Evolutionary conservation across 2,797 vertebrate species (phyloP), one percentile per base, ranked within the genome.

Genomic region (Hafferia zeledoni): DNA sequence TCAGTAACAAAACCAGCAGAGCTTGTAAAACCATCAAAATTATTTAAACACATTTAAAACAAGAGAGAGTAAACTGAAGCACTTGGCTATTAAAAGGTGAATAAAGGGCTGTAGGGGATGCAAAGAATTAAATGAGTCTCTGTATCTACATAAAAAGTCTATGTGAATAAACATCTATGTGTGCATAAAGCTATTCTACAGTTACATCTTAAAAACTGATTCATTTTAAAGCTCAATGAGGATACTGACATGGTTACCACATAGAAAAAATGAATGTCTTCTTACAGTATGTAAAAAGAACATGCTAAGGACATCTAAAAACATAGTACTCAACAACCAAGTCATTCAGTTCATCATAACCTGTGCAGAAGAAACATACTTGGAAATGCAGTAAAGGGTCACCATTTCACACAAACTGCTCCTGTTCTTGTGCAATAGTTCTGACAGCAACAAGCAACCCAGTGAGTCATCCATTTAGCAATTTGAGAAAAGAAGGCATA

Each of bases 201-300:
- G 61, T 74, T 70, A 70, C 24, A 55, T 39, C 15, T 75, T 59
- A 13, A 61, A 82, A 90, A 39, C 11, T 16, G 7, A 46, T 81
- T 78, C 2, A 27, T 65, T 90, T 83, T 59, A 68, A 75, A 71
- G 27, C 4, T 53, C 18, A 75, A 0, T 28, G 18, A 84, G 20
- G 8, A 75, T 61, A 79, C 30, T 0, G 0, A 22, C n/a, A 20
- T 25, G 20, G 25, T 75, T 84, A 46, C 24, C 10, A 53, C 35
- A 53, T 18, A 17, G 1, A 82, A 61, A 8, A 16, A 67, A 5
- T 4, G 3, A 56, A 17, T 69, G 10, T 22, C n/a, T 44, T 70
- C 35, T 69, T 50, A 76, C 0, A 0, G 30, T 43, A 69, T 10
- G 12, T 65, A 47, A 63, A 81, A 25, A 63, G 28, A 82, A 57